Evolutionary conservation across 2,888 invertebrate species (phyloP).

Genomic region (Caenorhabditis parvicauda): DNA sequence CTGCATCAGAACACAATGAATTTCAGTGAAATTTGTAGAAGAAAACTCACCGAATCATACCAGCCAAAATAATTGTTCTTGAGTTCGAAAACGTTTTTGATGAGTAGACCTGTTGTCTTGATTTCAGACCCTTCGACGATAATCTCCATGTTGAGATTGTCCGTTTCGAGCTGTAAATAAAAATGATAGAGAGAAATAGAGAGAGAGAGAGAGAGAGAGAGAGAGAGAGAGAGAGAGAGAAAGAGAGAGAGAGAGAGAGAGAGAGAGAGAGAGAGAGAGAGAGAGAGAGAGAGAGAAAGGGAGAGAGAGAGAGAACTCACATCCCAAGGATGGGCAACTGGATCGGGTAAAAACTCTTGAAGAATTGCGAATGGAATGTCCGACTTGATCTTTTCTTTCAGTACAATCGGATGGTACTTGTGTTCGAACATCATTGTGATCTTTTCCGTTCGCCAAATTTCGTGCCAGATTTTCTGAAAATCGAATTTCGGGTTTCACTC

Average conservation of each 20-base stretch:
- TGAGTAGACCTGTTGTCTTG: constrained; percentile 84
- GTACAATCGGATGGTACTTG: constrained; percentile 42
- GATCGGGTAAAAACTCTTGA: constrained; percentile 21
- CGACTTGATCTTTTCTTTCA: constrained; percentile 17
- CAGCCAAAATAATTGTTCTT: constrained; percentile 95
- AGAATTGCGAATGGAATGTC: constrained; percentile 27
- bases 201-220: no score
- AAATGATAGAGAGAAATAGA: no score
- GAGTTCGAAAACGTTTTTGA: constrained; percentile 69
- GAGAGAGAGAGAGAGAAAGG: neutral
- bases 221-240: neutral
- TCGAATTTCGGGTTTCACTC: no score
- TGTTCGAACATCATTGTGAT: constrained; percentile 43
- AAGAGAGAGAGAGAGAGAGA: neutral
- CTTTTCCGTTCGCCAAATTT: constrained; percentile 52
- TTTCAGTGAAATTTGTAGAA: neutral
- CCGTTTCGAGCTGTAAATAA: constrained; percentile 76
- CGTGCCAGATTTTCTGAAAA: constrained; percentile 39
- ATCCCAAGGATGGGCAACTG: constrained; percentile 32
- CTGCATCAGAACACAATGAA: constrained; percentile 3
- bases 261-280: neutral
- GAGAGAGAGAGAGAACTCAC: constrained; percentile 11
- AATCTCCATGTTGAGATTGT: constrained; percentile 84
- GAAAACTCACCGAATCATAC: constrained; percentile 71
- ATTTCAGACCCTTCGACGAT: constrained; percentile 92